Conservation (phyloP, 2,113 vertebrate species). For the Oxyruncus cristatus region DNA sequence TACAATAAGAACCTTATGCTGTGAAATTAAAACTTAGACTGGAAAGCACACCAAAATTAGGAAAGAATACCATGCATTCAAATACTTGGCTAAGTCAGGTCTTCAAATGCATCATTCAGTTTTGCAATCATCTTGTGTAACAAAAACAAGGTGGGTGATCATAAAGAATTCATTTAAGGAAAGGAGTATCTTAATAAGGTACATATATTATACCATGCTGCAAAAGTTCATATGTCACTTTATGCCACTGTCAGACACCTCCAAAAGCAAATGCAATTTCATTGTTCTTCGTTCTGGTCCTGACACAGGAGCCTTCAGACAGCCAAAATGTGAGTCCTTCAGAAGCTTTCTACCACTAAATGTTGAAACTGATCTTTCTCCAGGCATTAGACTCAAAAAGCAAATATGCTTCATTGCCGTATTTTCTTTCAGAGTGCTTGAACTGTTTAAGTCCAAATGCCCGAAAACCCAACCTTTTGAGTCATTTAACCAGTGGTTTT, state of each 20-base stretch:
- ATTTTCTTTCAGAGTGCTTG: not conserved
- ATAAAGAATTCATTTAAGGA: not conserved
- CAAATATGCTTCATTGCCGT: not conserved
- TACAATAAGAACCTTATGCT: not conserved
- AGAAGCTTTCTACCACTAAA: not conserved
- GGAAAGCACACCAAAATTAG: not conserved
- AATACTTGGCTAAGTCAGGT: not conserved
- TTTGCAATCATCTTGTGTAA: not conserved
- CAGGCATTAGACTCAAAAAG: not conserved
- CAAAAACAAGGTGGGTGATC: not conserved
- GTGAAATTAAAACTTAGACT: not conserved
- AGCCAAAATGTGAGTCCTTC: not conserved
- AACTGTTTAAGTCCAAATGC: not conserved
- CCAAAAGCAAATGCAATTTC: not conserved
- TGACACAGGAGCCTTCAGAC: not conserved
- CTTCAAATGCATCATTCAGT: not conserved
- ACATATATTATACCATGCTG: not conserved
- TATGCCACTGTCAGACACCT: not conserved
- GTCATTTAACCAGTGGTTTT: constrained; percentile 41
- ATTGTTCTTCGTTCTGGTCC: not conserved
- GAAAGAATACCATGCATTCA: not conserved
- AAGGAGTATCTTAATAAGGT: not conserved
- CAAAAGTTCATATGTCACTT: not conserved
- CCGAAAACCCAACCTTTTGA: constrained; percentile 12
- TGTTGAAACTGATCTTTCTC: not conserved